Evolutionary conservation across 1,140 invertebrate species (phyloP).

Genomic region (Drosophila willistoni): DNA sequence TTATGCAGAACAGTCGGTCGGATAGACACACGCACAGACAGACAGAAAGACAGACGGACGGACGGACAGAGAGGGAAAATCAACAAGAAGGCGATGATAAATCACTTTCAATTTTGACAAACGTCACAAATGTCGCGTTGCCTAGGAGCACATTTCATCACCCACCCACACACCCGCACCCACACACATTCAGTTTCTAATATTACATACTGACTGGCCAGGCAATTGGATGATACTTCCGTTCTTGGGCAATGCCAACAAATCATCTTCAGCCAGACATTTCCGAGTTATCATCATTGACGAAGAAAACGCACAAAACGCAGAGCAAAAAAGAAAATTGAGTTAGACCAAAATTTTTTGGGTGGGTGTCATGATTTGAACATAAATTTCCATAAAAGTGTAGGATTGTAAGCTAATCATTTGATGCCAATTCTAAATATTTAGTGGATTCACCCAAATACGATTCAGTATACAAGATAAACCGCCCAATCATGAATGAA

Average conservation of each 20-base stretch:
- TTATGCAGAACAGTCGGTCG: constrained; percentile 17
- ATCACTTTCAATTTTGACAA: constrained; percentile 80
- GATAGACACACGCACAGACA: not conserved
- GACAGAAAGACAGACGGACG: not conserved
- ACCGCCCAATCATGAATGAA: no score
- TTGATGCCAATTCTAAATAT: not conserved
- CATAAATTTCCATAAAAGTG: not conserved
- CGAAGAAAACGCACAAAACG: constrained; percentile 17
- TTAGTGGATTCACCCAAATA: not conserved
- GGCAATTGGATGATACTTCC: constrained; percentile 53
- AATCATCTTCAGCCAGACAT: constrained; percentile 47
- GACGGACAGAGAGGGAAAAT: constrained; percentile 16
- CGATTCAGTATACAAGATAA: no score
- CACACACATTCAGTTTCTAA: constrained; percentile 11
- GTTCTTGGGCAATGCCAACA: constrained; percentile 30
- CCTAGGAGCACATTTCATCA: constrained; percentile 60
- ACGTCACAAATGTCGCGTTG: constrained; percentile 71
- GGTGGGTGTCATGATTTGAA: constrained; percentile 10
- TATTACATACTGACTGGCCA: constrained; percentile 47
- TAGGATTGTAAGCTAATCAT: not conserved
- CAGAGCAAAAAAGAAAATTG: constrained; percentile 41
- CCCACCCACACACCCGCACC: constrained; percentile 30
- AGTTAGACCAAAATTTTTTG: constrained; percentile 23
- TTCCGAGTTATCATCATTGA: constrained; percentile 52
- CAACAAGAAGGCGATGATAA: constrained; percentile 59